These are phyloP conservation scores for Astreopora myriophthalma DNA, from an alignment of 64 coral and sea anemone genomes.

Conservation along the genomic window DNA sequence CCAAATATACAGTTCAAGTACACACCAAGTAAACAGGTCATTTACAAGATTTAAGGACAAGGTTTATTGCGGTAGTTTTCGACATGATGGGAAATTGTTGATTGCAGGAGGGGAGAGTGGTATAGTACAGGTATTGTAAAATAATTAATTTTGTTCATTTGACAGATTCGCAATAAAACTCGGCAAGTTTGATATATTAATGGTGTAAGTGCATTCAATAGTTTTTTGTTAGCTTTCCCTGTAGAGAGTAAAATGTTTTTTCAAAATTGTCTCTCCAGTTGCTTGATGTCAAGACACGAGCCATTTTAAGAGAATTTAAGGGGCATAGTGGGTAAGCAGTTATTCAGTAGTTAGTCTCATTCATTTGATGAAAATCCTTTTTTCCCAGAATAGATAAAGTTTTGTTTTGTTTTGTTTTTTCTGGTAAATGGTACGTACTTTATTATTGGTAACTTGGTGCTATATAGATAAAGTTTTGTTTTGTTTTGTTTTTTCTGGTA, in stretches of 20 bases:
- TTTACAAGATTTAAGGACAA: conserved; percentile 87
- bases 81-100: conserved; percentile 89
- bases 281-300: conserved; percentile 86
- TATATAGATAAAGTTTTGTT: no score
- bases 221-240: no score
- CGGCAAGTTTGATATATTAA: not conserved
- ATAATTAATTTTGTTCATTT: not conserved
- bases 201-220: not conserved
- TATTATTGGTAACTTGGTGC: no score
- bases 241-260: not conserved
- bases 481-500: no score
- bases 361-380: not conserved
- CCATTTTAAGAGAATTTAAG: conserved; percentile 76
- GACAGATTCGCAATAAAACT: no score
- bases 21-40: conserved; percentile 87
- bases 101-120: conserved; percentile 84
- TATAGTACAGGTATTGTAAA: conserved; percentile 20
- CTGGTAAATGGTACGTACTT: no score
- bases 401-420: no score
- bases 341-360: not conserved
- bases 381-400: not conserved
- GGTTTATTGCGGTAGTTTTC: conserved; percentile 82
- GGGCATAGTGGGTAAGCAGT: conserved; percentile 76
- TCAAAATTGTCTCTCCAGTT: conserved; percentile 50
- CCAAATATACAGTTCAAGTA: conserved; percentile 90